Base-by-base conservation (phyloP, 2,797 vertebrate species). In the Ispidina lecontei region DNA sequence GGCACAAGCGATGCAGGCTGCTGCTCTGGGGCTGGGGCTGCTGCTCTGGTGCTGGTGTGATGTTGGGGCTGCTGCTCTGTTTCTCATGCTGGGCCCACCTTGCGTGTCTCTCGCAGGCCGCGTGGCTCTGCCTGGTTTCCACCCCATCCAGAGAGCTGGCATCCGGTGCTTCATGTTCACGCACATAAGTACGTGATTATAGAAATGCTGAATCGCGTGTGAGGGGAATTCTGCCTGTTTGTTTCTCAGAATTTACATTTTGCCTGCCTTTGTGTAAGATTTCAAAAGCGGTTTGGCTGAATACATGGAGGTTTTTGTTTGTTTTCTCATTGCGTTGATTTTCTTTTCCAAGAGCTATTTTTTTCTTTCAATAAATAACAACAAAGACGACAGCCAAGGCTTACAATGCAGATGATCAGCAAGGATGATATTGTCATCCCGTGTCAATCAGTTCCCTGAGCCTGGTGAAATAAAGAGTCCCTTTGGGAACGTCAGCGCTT, bases 401-500 rank as follows among this genome's bases (percentile, higher is more conserved):
- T 73, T 83, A 95, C 49, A 84, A 84, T 89, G 75, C 72, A 93
- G 84, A 95, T 78, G 95, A 96, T 96, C 96, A 95, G 90, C 72
- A 93, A 97, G 94, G 97, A 96, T 91, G 96, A 93, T 96, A 96
- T 89, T 96, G 95, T 96, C 81, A 94, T 96, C 94, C 96, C 88
- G 90, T 96, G 93, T 96, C 94, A 96, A 94, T 97, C 62, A 35
- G 70, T 97, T 97, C 94, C 70, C 81, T 72, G 22, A 96, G 96
- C 47, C 77, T 96, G 84, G 79, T 94, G 95, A 96, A 98, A 97
- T 96, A 97, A 98, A 97, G 91, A 95, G 92, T 90, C 92, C 93
- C 91, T 97, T 97, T 98, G 97, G 96, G 97, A 98, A 97, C 44
- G 69, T 97, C 96, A 96, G 95, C 88, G 90, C 96, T 97, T 98